Evolutionary conservation across 2,113 vertebrate genomes (phyloP).

Genomic region (Rhegmatorhina hoffmannsi): DNA sequence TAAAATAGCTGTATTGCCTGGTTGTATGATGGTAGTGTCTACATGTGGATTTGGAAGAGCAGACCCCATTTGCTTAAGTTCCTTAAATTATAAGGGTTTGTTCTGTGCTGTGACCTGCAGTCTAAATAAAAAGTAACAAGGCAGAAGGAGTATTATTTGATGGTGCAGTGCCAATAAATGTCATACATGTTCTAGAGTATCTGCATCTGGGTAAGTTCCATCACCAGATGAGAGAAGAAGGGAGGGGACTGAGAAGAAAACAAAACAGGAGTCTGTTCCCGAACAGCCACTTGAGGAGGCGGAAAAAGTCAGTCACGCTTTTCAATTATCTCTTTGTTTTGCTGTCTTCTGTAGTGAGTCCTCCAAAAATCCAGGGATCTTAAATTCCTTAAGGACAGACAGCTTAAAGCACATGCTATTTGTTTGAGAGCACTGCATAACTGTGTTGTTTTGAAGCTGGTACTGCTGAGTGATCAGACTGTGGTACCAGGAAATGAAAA

Average conservation of each 20-base stretch:
- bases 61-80: not conserved
- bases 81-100: not conserved
- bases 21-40: not conserved
- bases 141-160: not conserved
- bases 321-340: not conserved
- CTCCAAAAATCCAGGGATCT: not conserved
- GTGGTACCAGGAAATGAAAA: not conserved
- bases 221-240: not conserved
- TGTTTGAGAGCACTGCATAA: not conserved
- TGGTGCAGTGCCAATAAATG: not conserved
- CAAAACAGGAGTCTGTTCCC: not conserved
- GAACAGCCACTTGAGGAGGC: not conserved
- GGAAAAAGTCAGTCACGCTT: not conserved
- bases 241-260: not conserved
- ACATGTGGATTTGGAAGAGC: not conserved
- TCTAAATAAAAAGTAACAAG: not conserved
- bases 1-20: not conserved
- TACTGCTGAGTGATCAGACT: not conserved
- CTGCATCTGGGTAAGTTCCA: not conserved
- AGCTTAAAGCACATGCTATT: accelerated
- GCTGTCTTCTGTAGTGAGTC: not conserved
- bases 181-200: not conserved
- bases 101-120: not conserved
- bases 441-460: not conserved
- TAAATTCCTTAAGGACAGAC: not conserved